Percentiles rank a stretch among this genome's conserved stretches.
phyloP scores from a whole-genome alignment of 1,140 invertebrate species.

The Drosophila leontia region DNA sequence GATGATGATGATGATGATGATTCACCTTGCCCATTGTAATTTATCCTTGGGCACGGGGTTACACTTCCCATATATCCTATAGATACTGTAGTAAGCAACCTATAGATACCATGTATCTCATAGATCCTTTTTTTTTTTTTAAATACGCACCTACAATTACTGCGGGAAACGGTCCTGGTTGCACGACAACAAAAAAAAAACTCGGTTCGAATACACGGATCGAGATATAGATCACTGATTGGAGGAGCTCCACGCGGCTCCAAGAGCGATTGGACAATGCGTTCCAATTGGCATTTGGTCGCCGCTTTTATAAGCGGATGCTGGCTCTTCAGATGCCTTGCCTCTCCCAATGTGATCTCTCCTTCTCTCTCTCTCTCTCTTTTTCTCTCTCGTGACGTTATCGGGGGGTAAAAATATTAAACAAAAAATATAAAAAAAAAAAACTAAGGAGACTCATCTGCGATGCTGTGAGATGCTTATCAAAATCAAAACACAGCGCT shows the following conservation, averaged over 20 bases:
- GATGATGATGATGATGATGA: slow-evolving; percentile 3
- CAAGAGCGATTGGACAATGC: slow-evolving; percentile 82
- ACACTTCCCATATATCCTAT: not conserved
- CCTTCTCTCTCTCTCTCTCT: not conserved
- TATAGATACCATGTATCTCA: not conserved
- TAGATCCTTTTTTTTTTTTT: not conserved
- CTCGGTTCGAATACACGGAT: slow-evolving; percentile 23
- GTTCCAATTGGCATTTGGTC: slow-evolving; percentile 62
- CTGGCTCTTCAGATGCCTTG: slow-evolving; percentile 3
- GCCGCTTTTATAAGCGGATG: slow-evolving; percentile 66
- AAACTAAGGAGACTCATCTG: slow-evolving; percentile 2
- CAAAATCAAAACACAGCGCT: slow-evolving; percentile 23
- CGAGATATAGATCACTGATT: slow-evolving; percentile 61
- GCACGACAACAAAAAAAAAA: slow-evolving; percentile 1
- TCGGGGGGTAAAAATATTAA: slow-evolving; percentile 12
- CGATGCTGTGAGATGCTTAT: slow-evolving; percentile 29
- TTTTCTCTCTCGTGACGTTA: slow-evolving; percentile 32
- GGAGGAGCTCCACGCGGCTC: slow-evolving; percentile 81
- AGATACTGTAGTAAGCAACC: not conserved
- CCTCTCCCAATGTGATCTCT: not conserved
- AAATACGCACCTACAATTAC: slow-evolving; percentile 62
- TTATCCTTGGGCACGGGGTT: slow-evolving; percentile 33
- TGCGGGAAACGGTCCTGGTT: slow-evolving; percentile 23
- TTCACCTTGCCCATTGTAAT: slow-evolving; percentile 41
- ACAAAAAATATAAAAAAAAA: not conserved